A percentile compares a stretch with the other conserved stretches of the same genome.
These are phyloP conservation scores for Gambusia holbrooki DNA, from an alignment of 2,113 vertebrate species.

Conservation along the genomic window DNA sequence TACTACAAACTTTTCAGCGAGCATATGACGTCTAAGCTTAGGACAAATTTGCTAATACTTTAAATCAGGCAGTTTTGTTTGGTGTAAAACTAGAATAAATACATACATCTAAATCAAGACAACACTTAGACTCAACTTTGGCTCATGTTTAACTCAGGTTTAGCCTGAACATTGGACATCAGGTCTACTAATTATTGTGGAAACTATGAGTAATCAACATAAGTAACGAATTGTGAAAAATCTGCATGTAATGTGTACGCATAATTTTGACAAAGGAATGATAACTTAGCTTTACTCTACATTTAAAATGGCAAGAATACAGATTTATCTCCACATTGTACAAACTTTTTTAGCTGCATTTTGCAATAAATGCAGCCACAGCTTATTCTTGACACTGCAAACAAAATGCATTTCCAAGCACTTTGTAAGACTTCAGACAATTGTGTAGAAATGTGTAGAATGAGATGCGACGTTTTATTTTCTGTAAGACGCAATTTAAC, in stretches of 20 bases:
- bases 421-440: constrained; percentile 21
- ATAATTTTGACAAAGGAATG: neutral
- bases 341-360: constrained; percentile 31
- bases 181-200: too few species aligned
- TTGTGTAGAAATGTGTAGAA: constrained; percentile 26
- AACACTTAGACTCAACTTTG: too few species aligned
- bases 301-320: constrained; percentile 39
- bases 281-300: constrained; percentile 26
- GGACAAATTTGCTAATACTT: too few species aligned
- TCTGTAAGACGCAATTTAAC: constrained; percentile 12
- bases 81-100: too few species aligned
- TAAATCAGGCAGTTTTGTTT: too few species aligned
- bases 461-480: constrained; percentile 37
- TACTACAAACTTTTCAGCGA: too few species aligned
- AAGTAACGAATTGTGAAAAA: neutral
- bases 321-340: constrained; percentile 5
- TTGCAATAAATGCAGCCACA: constrained; percentile 19
- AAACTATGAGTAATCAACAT: too few species aligned
- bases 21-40: too few species aligned
- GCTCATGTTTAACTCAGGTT: too few species aligned
- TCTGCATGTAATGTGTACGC: neutral
- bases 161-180: neutral
- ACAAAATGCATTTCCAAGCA: constrained; percentile 31
- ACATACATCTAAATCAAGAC: too few species aligned
- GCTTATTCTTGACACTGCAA: neutral